phyloP scores from a whole-genome alignment of 2,113 vertebrate species.

The Noctilio leporinus region DNA sequence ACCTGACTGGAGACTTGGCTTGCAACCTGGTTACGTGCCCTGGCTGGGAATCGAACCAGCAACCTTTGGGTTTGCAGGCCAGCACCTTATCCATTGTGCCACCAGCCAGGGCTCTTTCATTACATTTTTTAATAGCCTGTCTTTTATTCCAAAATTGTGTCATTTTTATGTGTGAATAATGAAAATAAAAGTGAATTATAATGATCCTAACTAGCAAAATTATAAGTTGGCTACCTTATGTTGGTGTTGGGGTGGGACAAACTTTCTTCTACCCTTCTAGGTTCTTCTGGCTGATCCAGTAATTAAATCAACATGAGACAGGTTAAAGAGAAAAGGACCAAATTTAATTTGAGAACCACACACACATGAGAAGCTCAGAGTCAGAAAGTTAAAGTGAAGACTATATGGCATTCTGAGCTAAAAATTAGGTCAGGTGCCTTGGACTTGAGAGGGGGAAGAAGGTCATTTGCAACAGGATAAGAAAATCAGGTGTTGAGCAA shows the following conservation, averaged over 20 bases:
- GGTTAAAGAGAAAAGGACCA: background rate
- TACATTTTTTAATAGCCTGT: background rate
- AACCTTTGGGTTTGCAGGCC: too few relatives aligned
- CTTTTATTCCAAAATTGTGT: background rate
- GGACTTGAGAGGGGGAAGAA: background rate
- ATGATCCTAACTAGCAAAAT: background rate
- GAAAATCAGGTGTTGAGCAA: background rate
- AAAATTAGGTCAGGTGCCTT: too few relatives aligned
- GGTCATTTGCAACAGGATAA: background rate
- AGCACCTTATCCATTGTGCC: too few relatives aligned
- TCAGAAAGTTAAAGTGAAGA: background rate
- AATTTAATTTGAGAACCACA: background rate
- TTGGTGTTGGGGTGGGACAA: background rate
- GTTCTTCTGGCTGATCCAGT: background rate
- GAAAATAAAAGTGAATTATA: background rate
- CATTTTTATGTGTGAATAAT: background rate
- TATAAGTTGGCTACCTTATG: background rate
- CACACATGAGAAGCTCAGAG: background rate
- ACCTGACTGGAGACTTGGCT: too few relatives aligned
- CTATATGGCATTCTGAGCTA: background rate
- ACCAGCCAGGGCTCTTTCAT: too few relatives aligned
- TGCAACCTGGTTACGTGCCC: too few relatives aligned
- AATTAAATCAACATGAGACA: background rate
- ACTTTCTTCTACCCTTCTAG: background rate
- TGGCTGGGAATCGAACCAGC: too few relatives aligned